Conservation (phyloP, 2,888 invertebrate species). For the Andricus quercusramuli region DNA sequence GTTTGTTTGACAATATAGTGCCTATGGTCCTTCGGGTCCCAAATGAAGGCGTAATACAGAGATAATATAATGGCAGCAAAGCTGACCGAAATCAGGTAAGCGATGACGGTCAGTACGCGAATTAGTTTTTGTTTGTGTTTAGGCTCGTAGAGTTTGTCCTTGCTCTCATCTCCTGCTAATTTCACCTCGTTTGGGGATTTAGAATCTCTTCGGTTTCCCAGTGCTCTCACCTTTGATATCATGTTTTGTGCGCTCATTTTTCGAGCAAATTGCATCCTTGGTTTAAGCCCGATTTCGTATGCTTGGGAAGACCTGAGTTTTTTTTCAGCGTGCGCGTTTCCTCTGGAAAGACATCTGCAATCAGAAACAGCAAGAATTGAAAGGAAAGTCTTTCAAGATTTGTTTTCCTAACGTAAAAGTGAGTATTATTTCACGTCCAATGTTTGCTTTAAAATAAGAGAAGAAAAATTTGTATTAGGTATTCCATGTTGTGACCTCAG, state of each 20-base stretch:
- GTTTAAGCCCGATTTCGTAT: neutral
- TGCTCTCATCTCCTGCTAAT: constrained; percentile 83
- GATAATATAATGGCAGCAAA: constrained; percentile 96
- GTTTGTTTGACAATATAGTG: constrained; percentile 42
- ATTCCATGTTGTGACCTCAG: no score
- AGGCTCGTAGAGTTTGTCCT: constrained; percentile 88
- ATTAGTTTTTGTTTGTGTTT: constrained; percentile 93
- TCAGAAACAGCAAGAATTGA: neutral
- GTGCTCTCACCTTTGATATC: constrained; percentile 73
- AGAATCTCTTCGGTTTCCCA: constrained; percentile 70
- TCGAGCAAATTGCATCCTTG: constrained; percentile 72
- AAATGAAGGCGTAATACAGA: constrained; percentile 95
- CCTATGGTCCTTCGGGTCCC: constrained; percentile 86
- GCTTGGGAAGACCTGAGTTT: neutral
- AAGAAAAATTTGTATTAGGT: no score
- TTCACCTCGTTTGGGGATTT: constrained; percentile 82
- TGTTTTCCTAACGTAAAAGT: neutral
- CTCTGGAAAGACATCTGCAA: neutral
- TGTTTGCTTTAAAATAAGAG: no score
- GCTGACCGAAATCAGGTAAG: constrained; percentile 96
- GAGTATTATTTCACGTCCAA: neutral
- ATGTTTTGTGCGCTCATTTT: constrained; percentile 77
- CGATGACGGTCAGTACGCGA: constrained; percentile 94
- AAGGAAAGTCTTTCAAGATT: neutral
- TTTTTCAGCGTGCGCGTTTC: neutral